Conservation (phyloP, 2,113 vertebrate genomes). For the Isurus oxyrinchus region DNA sequence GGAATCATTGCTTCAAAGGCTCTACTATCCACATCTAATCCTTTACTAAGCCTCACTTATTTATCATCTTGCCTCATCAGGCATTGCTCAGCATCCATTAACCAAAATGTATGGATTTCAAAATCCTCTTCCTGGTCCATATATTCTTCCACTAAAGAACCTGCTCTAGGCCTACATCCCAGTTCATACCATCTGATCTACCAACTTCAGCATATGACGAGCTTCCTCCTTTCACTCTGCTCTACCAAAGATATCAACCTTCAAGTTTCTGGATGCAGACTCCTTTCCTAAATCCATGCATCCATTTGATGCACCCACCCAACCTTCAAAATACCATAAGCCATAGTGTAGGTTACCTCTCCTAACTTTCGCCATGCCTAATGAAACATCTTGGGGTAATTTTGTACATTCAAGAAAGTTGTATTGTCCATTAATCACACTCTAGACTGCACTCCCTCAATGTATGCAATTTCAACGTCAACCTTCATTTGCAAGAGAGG, state of each 20-base stretch:
- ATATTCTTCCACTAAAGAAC: not conserved
- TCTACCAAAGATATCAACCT: not conserved
- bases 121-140: not conserved
- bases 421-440: not conserved
- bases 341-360: not conserved
- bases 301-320: not conserved
- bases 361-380: not conserved
- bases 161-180: not conserved
- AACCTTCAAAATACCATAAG: not conserved
- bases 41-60: not conserved
- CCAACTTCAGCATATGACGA: not conserved
- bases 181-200: not conserved
- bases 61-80: not conserved
- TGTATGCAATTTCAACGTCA: not conserved
- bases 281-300: not conserved
- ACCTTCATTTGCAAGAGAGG: too few species aligned
- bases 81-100: not conserved
- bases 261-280: not conserved
- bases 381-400: not conserved
- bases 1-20: not conserved
- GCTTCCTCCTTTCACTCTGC: not conserved
- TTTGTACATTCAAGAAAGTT: not conserved
- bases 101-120: not conserved
- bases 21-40: not conserved
- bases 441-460: not conserved